phyloP scores from a whole-genome alignment of 2,888 invertebrate species.

The Saturnia pavonia region DNA sequence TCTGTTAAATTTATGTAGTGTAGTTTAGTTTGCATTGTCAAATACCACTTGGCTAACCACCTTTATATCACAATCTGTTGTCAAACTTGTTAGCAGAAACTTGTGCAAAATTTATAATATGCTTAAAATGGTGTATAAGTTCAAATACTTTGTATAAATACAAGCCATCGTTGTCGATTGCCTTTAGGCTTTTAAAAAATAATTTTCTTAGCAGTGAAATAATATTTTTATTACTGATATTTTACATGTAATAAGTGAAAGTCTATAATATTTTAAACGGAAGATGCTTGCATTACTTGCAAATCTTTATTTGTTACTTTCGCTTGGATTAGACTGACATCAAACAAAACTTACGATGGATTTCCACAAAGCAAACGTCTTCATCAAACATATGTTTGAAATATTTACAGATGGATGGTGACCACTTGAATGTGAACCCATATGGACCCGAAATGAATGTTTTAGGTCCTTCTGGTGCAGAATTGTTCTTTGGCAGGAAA shows the following conservation, averaged over 20 bases:
- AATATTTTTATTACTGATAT: too few species aligned
- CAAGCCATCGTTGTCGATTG: too few species aligned
- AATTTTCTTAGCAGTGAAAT: too few species aligned
- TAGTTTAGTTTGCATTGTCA: not conserved
- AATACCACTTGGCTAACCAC: not conserved
- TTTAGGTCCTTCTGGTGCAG: constrained; percentile 50
- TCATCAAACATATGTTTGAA: not conserved
- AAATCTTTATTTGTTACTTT: not conserved
- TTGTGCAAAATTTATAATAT: too few species aligned
- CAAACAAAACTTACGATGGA: not conserved
- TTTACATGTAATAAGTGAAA: too few species aligned
- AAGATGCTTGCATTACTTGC: too few species aligned
- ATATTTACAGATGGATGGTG: constrained; percentile 60
- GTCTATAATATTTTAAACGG: too few species aligned
- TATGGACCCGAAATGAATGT: constrained; percentile 49
- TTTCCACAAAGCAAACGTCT: not conserved
- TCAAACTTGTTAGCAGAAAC: not conserved
- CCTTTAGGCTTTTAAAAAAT: too few species aligned
- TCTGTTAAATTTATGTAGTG: not conserved
- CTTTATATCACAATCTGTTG: not conserved
- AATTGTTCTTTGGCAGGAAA: constrained; percentile 64
- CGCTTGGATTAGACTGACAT: not conserved
- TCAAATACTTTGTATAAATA: too few species aligned
- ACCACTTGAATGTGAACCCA: constrained; percentile 70
- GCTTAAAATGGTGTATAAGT: too few species aligned